Evolutionary conservation across 1,140 invertebrate species (phyloP).

Genomic region (Plectrocnemia conspersa): DNA sequence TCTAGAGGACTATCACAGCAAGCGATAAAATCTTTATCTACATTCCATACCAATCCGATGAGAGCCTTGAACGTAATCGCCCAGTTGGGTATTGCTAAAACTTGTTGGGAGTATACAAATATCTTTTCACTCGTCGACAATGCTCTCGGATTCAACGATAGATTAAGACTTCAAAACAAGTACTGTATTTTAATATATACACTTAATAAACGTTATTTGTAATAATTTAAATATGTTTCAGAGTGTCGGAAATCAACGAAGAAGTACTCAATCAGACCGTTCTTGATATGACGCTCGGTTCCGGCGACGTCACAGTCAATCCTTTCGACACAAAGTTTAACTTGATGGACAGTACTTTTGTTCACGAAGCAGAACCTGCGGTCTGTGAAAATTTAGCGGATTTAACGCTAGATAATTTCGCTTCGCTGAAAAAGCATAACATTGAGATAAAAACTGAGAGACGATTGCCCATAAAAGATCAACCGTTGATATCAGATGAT

Average conservation of each 20-base stretch:
- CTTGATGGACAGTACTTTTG: slow-evolving; percentile 32
- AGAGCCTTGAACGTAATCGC: slow-evolving; percentile 45
- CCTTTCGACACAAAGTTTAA: slow-evolving; percentile 44
- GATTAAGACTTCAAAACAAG: slow-evolving; percentile 45
- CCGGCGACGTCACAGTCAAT: slow-evolving; percentile 45
- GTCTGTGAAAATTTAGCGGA: slow-evolving; percentile 46
- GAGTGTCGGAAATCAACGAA: slow-evolving; percentile 28
- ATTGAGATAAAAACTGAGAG: slow-evolving; percentile 42
- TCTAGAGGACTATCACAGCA: slow-evolving; percentile 47
- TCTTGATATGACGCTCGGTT: slow-evolving; percentile 49
- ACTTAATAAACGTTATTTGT: neutral
- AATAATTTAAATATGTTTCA: slow-evolving; percentile 14
- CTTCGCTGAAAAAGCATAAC: slow-evolving; percentile 47
- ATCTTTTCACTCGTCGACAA: slow-evolving; percentile 47
- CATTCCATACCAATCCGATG: slow-evolving; percentile 41
- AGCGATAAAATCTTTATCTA: slow-evolving; percentile 44
- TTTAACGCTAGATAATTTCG: slow-evolving; percentile 46
- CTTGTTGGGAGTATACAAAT: slow-evolving; percentile 48
- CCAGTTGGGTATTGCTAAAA: slow-evolving; percentile 46
- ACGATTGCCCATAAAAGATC: slow-evolving; percentile 43
- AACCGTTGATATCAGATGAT: slow-evolving; percentile 47
- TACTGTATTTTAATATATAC: slow-evolving; percentile 3
- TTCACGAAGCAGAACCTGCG: slow-evolving; percentile 40
- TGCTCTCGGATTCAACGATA: slow-evolving; percentile 45
- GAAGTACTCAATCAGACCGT: slow-evolving; percentile 46